phyloP scores from a whole-genome alignment of 2,888 invertebrate genomes.

The Melolontha melolontha region DNA sequence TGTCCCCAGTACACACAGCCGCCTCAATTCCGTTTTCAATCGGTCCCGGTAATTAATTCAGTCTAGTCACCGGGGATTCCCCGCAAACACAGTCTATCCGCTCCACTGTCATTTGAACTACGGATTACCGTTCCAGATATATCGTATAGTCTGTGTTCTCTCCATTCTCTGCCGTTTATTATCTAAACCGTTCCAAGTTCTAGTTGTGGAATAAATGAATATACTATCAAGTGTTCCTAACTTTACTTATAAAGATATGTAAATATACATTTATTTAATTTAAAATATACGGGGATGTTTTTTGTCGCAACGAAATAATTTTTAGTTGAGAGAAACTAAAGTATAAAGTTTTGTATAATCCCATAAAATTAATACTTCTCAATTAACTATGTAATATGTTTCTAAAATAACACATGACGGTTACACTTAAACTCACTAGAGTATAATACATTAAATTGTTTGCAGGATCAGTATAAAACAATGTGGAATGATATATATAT shows the following conservation, averaged over 20 bases:
- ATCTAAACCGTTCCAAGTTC: slow-evolving; percentile 34
- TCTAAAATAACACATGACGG: no score
- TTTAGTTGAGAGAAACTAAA: no score
- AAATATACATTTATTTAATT: no score
- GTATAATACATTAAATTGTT: no score
- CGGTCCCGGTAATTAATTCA: slow-evolving; percentile 59
- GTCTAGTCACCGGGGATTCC: slow-evolving; percentile 58
- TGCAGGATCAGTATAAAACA: no score
- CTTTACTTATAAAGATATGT: background rate
- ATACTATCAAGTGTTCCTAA: slow-evolving; percentile 27
- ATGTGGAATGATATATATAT: no score
- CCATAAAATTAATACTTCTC: no score
- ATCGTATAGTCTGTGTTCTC: slow-evolving; percentile 1
- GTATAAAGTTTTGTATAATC: no score
- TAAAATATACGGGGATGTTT: no score
- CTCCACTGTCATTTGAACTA: slow-evolving; percentile 58
- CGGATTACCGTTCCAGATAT: slow-evolving; percentile 51
- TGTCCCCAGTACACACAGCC: slow-evolving; percentile 9
- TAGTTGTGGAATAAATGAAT: slow-evolving; percentile 43
- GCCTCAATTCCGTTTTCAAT: slow-evolving; percentile 47
- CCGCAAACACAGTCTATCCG: slow-evolving; percentile 55
- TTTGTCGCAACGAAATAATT: no score
- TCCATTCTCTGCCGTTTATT: slow-evolving; percentile 23
- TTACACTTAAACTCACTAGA: no score
- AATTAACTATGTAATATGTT: no score